Base-by-base conservation (phyloP, 2,797 vertebrate species). In the Scolopax bukidnonensis region DNA sequence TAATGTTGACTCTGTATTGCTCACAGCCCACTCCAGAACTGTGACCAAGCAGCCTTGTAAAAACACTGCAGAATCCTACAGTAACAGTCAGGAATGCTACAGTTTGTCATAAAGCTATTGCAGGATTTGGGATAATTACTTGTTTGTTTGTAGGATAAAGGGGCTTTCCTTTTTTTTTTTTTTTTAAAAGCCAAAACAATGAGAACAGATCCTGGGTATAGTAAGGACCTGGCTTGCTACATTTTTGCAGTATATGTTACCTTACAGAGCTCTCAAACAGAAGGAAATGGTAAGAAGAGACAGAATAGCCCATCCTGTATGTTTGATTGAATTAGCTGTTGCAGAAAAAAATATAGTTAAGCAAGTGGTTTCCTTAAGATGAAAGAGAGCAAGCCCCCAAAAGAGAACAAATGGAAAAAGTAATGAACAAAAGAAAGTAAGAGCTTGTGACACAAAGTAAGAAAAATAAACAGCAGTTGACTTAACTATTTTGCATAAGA, bases 401-500 rank as follows among this genome's bases (percentile, higher is more conserved):
- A 94, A 97, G 95, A 92, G 74, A 97, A 67, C 45, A 91, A 96
- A 93, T 89, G 54, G 82, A 85, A 77, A 86, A 96, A 96, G 90
- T 94, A 96, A 97, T 82, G 77, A 97, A 92, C 80, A 82, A 95
- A 96, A 84, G 88, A 95, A 96, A 95, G 95, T 97, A 97, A 95
- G 87, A 97, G 87, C 96, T 97, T 97, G 96, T 98, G 97, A 98
- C 87, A 98, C 95, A 94, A 95, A 96, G 89, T 97, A 95, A 95
- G 95, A 97, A 94, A 97, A 97, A 97, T 97, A 97, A 97, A 97
- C 97, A 97, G 97, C 97, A 97, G 95, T 97, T 98, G 97, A 98
- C 96, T 98, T 97, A 97, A 97, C 96, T 95, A 41, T 98, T 98
- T 98, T 98, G 97, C 98, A 98, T 98, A 97, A 97, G 98, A 97